Evolutionary conservation across 2,797 vertebrate species (phyloP).

Genomic region (Eutrigla gurnardus): DNA sequence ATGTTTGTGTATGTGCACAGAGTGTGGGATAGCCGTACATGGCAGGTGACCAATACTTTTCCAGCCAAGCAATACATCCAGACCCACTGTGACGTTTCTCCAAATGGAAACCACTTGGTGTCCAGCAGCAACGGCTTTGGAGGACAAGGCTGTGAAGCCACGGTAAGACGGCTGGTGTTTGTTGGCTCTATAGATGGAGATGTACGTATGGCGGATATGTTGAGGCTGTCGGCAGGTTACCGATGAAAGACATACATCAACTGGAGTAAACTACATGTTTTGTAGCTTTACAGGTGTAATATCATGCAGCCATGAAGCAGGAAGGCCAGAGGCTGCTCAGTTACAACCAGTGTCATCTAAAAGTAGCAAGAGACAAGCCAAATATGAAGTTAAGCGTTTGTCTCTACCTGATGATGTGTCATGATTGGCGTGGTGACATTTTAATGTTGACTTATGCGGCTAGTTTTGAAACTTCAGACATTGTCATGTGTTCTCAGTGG

Average conservation of each 20-base stretch:
- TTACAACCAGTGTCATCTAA: background rate
- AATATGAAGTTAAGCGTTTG: slow-evolving; percentile 19
- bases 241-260: background rate
- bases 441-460: background rate
- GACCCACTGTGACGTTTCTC: slow-evolving; percentile 92
- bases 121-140: slow-evolving; percentile 92
- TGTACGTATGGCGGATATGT: background rate
- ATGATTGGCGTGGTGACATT: background rate
- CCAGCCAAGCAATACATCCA: slow-evolving; percentile 94
- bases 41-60: slow-evolving; percentile 91
- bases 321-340: background rate
- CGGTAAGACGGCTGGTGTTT: slow-evolving; percentile 80
- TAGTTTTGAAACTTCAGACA: slow-evolving; percentile 8
- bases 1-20: slow-evolving; percentile 74
- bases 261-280: background rate
- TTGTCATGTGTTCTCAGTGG: slow-evolving; percentile 21
- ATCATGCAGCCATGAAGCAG: background rate
- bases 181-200: background rate
- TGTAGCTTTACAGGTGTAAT: background rate
- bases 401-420: background rate
- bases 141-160: slow-evolving; percentile 94
- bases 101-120: slow-evolving; percentile 87
- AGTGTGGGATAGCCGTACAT: slow-evolving; percentile 93
- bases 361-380: background rate
- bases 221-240: background rate